These are phyloP conservation scores for Porphyrio hochstetteri DNA, from an alignment of 2,113 vertebrate species.

Conservation along the genomic window DNA sequence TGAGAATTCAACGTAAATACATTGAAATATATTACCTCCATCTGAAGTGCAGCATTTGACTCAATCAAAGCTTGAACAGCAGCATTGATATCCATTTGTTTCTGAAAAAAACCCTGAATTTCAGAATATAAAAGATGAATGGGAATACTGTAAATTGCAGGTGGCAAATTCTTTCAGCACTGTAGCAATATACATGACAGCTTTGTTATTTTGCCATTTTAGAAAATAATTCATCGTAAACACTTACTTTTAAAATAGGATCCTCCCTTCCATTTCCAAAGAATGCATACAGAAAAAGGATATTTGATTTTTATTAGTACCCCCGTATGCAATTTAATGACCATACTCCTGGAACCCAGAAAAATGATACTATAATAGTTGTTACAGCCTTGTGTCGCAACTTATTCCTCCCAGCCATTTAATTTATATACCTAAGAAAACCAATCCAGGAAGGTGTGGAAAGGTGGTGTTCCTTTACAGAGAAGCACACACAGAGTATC, in stretches of 20 bases:
- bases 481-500: conserved; percentile 33
- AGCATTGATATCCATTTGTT: conserved; percentile 80
- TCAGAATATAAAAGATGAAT: conserved; percentile 38
- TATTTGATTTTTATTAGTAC: not conserved
- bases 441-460: conserved; percentile 33
- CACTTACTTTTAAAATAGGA: conserved; percentile 4
- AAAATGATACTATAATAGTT: not conserved
- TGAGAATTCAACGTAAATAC: conserved; percentile 23
- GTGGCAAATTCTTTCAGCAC: not conserved
- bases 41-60: conserved; percentile 77
- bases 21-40: conserved; percentile 83
- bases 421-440: conserved; percentile 48
- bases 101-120: conserved; percentile 75
- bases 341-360: conserved; percentile 41
- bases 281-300: not conserved
- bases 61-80: conserved; percentile 81
- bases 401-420: conserved; percentile 21
- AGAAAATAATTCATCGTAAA: not conserved
- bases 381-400: not conserved
- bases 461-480: conserved; percentile 36
- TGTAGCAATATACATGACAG: not conserved
- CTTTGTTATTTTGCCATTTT: not conserved
- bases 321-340: not conserved
- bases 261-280: not conserved
- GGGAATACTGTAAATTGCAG: not conserved